A percentile compares a stretch with the other conserved stretches of the same genome.
Evolutionary conservation across 1,140 invertebrate genomes (phyloP).

Genomic region (Drosophila subpulchrella): DNA sequence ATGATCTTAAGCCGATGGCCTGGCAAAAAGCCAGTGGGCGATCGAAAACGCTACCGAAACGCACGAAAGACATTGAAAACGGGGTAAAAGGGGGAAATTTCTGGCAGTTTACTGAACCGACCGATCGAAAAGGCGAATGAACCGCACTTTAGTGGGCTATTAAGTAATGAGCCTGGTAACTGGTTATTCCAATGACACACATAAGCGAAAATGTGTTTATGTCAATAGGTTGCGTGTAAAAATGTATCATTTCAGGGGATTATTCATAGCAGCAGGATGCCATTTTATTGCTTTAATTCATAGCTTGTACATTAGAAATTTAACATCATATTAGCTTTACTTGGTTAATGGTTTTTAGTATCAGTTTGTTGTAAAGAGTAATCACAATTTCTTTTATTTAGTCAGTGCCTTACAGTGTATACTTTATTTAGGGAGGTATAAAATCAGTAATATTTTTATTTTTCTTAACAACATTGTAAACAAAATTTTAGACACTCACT

Average conservation of each 20-base stretch:
- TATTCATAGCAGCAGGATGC: neutral
- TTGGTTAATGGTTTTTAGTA: no score
- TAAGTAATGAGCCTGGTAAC: slow-evolving; percentile 37
- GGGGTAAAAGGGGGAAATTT: slow-evolving; percentile 1
- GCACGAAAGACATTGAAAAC: slow-evolving; percentile 38
- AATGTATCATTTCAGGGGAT: slow-evolving; percentile 16
- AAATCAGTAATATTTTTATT: no score
- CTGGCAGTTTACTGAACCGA: slow-evolving; percentile 24
- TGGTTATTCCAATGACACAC: slow-evolving; percentile 45
- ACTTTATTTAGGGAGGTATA: no score
- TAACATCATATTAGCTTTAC: no score
- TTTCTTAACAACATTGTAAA: no score
- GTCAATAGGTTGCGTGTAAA: slow-evolving; percentile 7
- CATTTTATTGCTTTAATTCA: neutral
- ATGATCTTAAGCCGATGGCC: slow-evolving; percentile 44
- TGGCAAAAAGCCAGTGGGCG: slow-evolving; percentile 36
- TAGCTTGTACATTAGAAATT: neutral
- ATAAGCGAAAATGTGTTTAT: slow-evolving; percentile 6
- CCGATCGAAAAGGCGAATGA: slow-evolving; percentile 15
- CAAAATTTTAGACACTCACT: no score
- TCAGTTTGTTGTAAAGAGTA: no score
- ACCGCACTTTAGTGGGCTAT: slow-evolving; percentile 34
- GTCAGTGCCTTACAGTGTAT: neutral
- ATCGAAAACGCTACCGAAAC: slow-evolving; percentile 42
- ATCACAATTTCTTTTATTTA: no score